phyloP scores from a whole-genome alignment of 2,888 invertebrate species.

The Ennomos quercinarius region DNA sequence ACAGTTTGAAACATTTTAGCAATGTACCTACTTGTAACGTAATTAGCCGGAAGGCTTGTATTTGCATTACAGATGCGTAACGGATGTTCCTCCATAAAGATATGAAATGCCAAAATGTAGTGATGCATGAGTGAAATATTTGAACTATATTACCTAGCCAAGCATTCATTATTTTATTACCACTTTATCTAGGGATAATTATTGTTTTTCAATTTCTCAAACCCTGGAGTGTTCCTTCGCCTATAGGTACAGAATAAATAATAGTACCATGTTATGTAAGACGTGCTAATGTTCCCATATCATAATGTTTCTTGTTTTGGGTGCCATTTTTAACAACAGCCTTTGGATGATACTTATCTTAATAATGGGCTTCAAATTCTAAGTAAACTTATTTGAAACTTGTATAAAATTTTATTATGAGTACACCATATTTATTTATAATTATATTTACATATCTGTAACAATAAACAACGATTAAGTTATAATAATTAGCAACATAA shows the following conservation, averaged over 20 bases:
- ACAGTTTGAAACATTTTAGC: constrained; percentile 4
- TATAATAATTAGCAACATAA: constrained; percentile 5
- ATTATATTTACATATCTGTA: constrained; percentile 18
- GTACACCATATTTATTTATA: neutral
- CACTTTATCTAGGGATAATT: no score
- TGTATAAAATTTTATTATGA: constrained; percentile 12
- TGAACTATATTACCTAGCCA: neutral
- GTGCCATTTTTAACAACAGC: no score
- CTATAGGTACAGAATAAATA: no score
- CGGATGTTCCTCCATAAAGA: constrained; percentile 24
- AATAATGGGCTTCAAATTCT: no score
- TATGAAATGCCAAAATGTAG: constrained; percentile 7
- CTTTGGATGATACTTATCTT: no score
- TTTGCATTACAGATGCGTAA: constrained; percentile 19
- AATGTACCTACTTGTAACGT: neutral
- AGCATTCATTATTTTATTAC: no score
- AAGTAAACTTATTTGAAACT: neutral
- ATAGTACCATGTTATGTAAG: no score
- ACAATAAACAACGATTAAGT: constrained; percentile 19
- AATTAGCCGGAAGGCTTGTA: constrained; percentile 14
- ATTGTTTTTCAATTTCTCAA: no score
- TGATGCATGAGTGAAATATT: neutral
- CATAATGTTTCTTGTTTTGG: no score
- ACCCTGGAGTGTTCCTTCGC: no score
- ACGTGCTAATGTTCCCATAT: no score